These are phyloP conservation scores for Esperia sulphurella DNA, from an alignment of 2,888 invertebrate genomes.

Conservation along the genomic window DNA sequence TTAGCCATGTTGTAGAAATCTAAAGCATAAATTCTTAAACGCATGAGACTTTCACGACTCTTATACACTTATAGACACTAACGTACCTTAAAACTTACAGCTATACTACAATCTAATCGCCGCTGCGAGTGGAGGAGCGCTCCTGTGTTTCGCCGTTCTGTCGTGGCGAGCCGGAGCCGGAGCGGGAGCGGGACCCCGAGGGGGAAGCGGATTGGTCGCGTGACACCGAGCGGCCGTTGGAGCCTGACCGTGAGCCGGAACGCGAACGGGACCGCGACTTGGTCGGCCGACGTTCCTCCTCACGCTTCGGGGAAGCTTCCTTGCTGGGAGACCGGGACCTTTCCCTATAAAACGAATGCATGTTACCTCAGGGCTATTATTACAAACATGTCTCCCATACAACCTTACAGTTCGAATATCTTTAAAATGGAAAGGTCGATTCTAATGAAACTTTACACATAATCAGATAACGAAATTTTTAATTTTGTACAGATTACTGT, in stretches of 20 bases:
- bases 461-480: no score
- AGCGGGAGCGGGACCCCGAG: slow-evolving; percentile 47
- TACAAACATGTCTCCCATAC: no score
- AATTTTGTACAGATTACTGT: no score
- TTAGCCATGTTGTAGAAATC: no score
- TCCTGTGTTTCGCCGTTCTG: slow-evolving; percentile 61
- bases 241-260: slow-evolving; percentile 36
- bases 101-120: slow-evolving; percentile 56
- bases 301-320: slow-evolving; percentile 70
- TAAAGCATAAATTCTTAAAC: no score
- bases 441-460: no score
- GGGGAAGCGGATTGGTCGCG: slow-evolving; percentile 49
- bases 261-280: slow-evolving; percentile 59
- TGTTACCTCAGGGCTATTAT: no score
- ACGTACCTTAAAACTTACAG: slow-evolving; percentile 18
- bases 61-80: background rate
- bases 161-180: slow-evolving; percentile 54
- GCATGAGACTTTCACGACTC: no score
- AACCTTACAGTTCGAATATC: no score
- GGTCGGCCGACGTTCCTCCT: slow-evolving; percentile 56
- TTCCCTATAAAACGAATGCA: slow-evolving; percentile 62
- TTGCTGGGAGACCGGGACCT: slow-evolving; percentile 85
- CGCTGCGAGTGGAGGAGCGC: slow-evolving; percentile 63
- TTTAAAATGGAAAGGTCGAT: no score
- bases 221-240: slow-evolving; percentile 45